Base-by-base conservation (phyloP, 2,888 invertebrate genomes). In the Polydrusus cervinus region DNA sequence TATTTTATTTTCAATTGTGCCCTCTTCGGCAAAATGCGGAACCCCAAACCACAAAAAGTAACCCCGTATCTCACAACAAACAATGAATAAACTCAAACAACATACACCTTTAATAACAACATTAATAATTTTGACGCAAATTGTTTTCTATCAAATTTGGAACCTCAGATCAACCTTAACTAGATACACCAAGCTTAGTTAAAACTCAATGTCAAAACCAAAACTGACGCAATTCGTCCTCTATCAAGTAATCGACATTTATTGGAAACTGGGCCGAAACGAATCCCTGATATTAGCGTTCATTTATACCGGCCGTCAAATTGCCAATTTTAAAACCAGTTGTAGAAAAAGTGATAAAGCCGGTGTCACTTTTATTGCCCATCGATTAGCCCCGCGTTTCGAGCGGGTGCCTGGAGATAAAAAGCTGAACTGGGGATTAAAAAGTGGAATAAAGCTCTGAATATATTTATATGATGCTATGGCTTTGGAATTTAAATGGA, bases 231-330 rank as follows among this genome's bases (percentile, higher is more conserved):
- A 73, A 73, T 73, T 38, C 67, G 18, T 40, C 67, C 67, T 67
- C 34, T 53, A 53, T 67, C 53, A 73, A 61, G 62, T 47, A 53
- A 62, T 49, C 66, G 67, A 67, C 73, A 62, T 67, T 73, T 73
- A 73, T 73, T 62, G 62, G 62, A 61, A 62, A 20, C 25, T 20
- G 11, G 40, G 43, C 20, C n/a, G 11, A 16, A 45, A 45, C 30
- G 47, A 25, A 62, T 62, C 30, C 45, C 47, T 25, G 13, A 47
- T 62, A 62, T 18, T 66, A 40, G 34, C 40, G 34, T 10, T 14
- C 51, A 66, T 66, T 66, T 66, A 66, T 60, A 60, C 14, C 16
- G 55, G 38, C 38, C 57, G 57, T 60, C 38, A 60, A 60, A 60
- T 60, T 60, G 38, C 34, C 34, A 57, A 38, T 60, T 60, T 60